Conservation (phyloP, 2,113 vertebrate species). For the Mixornis gularis region DNA sequence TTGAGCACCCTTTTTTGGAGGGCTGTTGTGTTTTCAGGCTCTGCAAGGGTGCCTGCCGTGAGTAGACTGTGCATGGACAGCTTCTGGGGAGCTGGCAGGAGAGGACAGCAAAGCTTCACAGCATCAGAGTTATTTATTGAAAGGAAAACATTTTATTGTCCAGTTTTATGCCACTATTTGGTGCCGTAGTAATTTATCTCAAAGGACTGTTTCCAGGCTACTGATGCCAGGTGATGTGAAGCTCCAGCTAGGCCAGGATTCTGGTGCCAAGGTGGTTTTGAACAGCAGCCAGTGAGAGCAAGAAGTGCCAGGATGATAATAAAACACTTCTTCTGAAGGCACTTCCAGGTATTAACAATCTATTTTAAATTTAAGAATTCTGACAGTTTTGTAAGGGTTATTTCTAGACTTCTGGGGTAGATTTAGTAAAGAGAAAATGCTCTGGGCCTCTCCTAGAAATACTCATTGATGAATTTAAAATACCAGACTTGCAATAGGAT, state of each 20-base stretch:
- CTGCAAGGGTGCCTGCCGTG: neutral
- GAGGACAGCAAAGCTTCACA: neutral
- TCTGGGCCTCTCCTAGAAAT: neutral
- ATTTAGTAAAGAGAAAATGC: neutral
- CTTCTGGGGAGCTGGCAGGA: neutral
- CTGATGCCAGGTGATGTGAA: slow-evolving; percentile 59
- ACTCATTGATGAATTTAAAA: neutral
- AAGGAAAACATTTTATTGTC: slow-evolving; percentile 24
- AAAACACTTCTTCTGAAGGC: slow-evolving; percentile 9
- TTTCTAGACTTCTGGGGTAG: neutral
- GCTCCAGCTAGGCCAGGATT: slow-evolving; percentile 10
- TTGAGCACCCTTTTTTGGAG: neutral
- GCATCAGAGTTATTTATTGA: slow-evolving; percentile 30
- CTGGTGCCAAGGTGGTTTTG: slow-evolving; percentile 54
- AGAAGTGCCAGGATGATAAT: slow-evolving; percentile 42
- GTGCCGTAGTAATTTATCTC: slow-evolving; percentile 20
- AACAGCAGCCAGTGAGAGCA: slow-evolving; percentile 22
- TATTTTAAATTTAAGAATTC: slow-evolving; percentile 46
- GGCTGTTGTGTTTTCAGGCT: neutral
- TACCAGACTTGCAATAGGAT: neutral
- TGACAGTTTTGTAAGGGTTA: neutral
- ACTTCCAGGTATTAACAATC: slow-evolving; percentile 8
- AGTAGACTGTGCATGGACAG: neutral
- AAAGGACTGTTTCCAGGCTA: slow-evolving; percentile 24
- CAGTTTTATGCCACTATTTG: slow-evolving; percentile 38